Conservation (phyloP, 2,113 vertebrate genomes). For the Menura novaehollandiae region DNA sequence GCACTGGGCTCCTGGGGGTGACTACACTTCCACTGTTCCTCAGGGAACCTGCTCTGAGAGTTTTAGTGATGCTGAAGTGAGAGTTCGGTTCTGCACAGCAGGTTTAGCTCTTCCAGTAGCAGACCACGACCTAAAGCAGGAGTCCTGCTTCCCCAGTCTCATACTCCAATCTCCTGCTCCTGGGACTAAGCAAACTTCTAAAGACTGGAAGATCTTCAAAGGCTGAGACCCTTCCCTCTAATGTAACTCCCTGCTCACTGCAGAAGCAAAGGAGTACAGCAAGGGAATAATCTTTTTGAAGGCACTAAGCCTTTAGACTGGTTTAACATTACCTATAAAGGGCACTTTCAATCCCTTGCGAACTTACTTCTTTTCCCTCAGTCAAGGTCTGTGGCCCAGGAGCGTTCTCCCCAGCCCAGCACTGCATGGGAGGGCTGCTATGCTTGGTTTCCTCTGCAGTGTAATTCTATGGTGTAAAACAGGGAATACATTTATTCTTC, state of each 20-base stretch:
- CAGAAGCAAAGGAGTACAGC: background rate
- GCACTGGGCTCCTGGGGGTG: background rate
- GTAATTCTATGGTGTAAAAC: background rate
- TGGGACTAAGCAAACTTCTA: background rate
- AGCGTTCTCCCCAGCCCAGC: background rate
- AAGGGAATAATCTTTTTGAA: background rate
- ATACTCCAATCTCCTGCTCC: background rate
- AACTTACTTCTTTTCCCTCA: background rate
- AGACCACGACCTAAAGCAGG: background rate
- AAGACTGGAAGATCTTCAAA: background rate
- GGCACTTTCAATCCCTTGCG: background rate
- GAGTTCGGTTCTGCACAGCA: background rate
- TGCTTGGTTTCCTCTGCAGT: background rate
- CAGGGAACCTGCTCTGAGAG: background rate
- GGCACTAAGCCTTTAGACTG: background rate
- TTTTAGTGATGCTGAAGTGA: background rate
- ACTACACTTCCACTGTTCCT: background rate
- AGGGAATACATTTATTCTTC: background rate
- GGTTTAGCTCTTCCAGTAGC: background rate
- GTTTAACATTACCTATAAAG: background rate
- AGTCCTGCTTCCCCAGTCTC: background rate
- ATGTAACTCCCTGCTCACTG: background rate
- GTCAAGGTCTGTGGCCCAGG: background rate
- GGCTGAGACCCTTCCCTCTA: accelerated
- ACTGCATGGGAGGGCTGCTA: background rate